These are phyloP conservation scores for Anodontia alba DNA, from an alignment of 2,888 invertebrate species.

Conservation along the genomic window DNA sequence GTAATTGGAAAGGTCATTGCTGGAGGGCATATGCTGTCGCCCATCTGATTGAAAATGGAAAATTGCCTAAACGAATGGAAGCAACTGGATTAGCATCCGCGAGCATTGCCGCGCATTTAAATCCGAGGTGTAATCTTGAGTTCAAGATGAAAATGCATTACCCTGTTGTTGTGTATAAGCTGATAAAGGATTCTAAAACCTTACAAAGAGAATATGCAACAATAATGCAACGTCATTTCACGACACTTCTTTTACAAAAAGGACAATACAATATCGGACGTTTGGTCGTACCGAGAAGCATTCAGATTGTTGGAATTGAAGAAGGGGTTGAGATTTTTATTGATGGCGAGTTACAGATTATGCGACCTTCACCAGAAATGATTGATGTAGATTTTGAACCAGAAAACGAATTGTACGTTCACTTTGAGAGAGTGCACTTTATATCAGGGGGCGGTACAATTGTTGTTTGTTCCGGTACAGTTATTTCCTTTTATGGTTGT, in stretches of 20 bases:
- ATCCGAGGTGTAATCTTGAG: slow-evolving; percentile 18
- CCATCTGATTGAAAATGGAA: slow-evolving; percentile 11
- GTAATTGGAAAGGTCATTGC: slow-evolving; percentile 35
- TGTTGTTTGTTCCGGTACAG: neutral
- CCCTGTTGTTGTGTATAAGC: slow-evolving; percentile 30
- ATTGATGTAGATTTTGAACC: neutral
- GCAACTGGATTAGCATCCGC: slow-evolving; percentile 40
- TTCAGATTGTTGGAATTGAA: slow-evolving; percentile 47
- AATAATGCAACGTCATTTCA: slow-evolving; percentile 6
- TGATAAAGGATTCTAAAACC: slow-evolving; percentile 14
- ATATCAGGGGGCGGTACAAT: slow-evolving; percentile 17
- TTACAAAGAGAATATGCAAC: slow-evolving; percentile 16
- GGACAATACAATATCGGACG: slow-evolving; percentile 19
- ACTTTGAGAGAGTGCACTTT: slow-evolving; percentile 48
- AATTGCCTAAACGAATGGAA: slow-evolving; percentile 6
- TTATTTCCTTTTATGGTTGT: slow-evolving; percentile 29
- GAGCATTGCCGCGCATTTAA: slow-evolving; percentile 31
- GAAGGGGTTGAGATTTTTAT: slow-evolving; percentile 31
- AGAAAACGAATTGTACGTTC: slow-evolving; percentile 19
- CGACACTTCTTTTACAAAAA: slow-evolving; percentile 33
- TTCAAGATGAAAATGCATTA: slow-evolving; percentile 42
- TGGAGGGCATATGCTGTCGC: slow-evolving; percentile 45
- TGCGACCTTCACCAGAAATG: neutral
- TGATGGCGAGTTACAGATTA: neutral
- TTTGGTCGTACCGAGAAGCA: slow-evolving; percentile 8